phyloP scores from a whole-genome alignment of 2,113 vertebrate species.

The Clarias gariepinus region DNA sequence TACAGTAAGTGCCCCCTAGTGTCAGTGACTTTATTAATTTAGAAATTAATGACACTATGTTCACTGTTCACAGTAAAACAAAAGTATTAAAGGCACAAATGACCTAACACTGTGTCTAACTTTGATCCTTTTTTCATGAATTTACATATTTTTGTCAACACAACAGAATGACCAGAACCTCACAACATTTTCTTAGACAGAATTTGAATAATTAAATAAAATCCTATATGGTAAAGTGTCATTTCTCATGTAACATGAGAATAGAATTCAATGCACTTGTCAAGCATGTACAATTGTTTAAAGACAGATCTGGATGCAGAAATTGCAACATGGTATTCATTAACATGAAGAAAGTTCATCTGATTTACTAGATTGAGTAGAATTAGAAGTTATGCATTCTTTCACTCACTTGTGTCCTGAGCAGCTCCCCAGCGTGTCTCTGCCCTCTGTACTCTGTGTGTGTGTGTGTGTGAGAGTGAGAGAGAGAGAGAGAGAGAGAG shows the following conservation, averaged over 20 bases:
- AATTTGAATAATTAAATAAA: neutral
- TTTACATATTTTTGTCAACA: neutral
- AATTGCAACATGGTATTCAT: neutral
- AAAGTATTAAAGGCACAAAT: neutral
- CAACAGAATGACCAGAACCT: neutral
- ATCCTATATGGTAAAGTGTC: conserved; percentile 16
- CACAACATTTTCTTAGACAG: neutral
- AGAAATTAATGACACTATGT: neutral
- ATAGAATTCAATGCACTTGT: neutral
- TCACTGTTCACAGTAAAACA: neutral
- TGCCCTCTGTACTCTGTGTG: neutral
- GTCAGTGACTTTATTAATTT: neutral
- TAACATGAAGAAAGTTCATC: neutral
- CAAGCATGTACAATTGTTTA: neutral
- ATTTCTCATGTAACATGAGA: conserved; percentile 2
- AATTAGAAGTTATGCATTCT: neutral
- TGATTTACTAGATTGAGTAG: neutral
- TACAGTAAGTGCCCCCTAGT: neutral
- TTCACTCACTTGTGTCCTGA: conserved; percentile 14
- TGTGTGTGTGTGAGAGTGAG: neutral
- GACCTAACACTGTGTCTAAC: neutral
- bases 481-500: neutral
- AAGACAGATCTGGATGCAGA: neutral
- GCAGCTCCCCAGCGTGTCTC: neutral
- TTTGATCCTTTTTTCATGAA: neutral